A percentile compares a stretch with the other conserved stretches of the same genome.
Conservation (phyloP, 2,888 invertebrate genomes). For the Anticlea derivata region DNA sequence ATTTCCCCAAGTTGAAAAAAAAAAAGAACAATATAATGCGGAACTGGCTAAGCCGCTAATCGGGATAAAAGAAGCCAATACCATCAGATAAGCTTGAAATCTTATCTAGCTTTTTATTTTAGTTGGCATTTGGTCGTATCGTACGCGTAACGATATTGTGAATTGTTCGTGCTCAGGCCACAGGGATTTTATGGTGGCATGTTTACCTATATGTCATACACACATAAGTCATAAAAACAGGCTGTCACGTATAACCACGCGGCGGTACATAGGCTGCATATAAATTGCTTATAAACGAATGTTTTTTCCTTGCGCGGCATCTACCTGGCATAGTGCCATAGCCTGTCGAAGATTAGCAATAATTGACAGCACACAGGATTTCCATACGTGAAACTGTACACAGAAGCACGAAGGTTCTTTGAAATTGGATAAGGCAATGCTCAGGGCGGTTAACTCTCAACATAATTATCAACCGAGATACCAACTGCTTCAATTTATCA, state of each 20-base stretch:
- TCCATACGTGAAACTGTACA: conserved; percentile 37
- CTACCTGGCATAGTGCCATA: conserved; percentile 59
- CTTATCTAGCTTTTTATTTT: no score
- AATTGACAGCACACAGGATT: conserved; percentile 60
- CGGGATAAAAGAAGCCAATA: no score
- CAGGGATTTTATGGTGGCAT: no score
- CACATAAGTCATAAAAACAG: conserved; percentile 25
- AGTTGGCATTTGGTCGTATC: no score
- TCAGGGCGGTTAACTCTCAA: neutral
- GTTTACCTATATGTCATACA: neutral
- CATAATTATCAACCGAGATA: no score
- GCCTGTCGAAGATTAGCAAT: conserved; percentile 52
- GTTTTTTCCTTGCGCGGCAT: conserved; percentile 45
- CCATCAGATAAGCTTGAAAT: no score
- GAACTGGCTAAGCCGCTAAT: no score
- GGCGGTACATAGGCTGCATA: conserved; percentile 46
- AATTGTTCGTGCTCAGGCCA: no score
- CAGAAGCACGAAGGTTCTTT: conserved; percentile 6
- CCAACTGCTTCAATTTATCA: no score
- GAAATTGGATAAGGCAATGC: neutral
- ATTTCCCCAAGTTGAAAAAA: no score
- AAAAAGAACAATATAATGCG: no score
- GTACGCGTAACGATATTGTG: no score
- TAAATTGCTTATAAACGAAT: conserved; percentile 52
- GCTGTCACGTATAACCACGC: conserved; percentile 30